These are phyloP conservation scores for Pampusana beccarii DNA, from an alignment of 2,113 vertebrate genomes.

Conservation along the genomic window DNA sequence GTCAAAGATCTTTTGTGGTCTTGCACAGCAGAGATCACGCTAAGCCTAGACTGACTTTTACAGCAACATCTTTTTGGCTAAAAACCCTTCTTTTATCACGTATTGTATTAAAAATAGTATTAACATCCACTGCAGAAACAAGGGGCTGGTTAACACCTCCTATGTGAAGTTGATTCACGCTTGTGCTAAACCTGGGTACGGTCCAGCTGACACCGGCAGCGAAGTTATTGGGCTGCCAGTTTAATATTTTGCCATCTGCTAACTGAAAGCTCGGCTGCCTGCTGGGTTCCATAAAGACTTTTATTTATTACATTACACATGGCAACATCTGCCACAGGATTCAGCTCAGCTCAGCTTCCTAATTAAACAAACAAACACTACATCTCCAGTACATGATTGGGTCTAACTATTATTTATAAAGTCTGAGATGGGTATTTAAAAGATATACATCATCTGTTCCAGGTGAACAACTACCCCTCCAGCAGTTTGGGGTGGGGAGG, in stretches of 20 bases:
- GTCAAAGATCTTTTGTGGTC: not conserved
- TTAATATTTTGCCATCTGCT: constrained; percentile 83
- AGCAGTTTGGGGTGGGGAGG: rapidly evolving
- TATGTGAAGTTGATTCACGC: constrained; percentile 53
- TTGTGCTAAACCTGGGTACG: constrained; percentile 44
- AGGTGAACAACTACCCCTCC: not conserved
- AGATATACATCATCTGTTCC: not conserved
- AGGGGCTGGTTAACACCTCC: constrained; percentile 28
- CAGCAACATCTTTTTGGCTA: not conserved
- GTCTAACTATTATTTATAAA: constrained; percentile 31
- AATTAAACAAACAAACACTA: constrained; percentile 79
- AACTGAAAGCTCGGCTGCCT: constrained; percentile 76
- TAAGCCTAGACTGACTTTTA: not conserved
- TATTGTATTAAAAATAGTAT: not conserved
- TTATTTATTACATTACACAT: constrained; percentile 82
- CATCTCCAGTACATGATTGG: not conserved
- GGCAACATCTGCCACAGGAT: constrained; percentile 78
- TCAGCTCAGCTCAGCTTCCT: constrained; percentile 62
- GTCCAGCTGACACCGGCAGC: constrained; percentile 70
- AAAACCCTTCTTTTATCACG: not conserved
- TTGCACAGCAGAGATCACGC: not conserved
- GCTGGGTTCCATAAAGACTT: constrained; percentile 80
- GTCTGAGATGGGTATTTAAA: constrained; percentile 4
- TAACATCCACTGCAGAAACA: not conserved
- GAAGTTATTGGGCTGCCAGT: constrained; percentile 73